Percentiles rank a stretch among this genome's conserved stretches.
phyloP scores from a whole-genome alignment of 2,797 vertebrate species.

The Lagodon rhomboides region DNA sequence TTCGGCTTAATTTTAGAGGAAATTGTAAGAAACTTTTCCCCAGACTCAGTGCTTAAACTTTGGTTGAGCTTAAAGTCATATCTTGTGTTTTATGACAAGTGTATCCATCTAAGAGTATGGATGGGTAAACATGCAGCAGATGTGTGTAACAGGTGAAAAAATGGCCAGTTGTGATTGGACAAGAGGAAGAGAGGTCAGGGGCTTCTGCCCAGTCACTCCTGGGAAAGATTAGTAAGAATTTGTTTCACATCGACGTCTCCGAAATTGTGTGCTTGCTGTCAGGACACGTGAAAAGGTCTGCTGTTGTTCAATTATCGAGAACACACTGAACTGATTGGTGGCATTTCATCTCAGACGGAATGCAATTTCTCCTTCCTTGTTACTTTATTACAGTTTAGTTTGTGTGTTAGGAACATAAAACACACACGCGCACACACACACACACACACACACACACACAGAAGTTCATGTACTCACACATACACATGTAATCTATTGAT shows the following conservation, averaged over 20 bases:
- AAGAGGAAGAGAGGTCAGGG: not conserved
- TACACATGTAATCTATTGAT: not conserved
- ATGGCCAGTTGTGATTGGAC: not conserved
- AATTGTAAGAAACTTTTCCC: not conserved
- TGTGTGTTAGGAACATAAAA: not conserved
- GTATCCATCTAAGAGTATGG: conserved; percentile 32
- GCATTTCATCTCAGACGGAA: conserved; percentile 41
- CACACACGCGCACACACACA: not conserved
- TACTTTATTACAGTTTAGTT: conserved; percentile 9
- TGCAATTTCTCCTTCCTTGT: conserved; percentile 18
- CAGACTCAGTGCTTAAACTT: conserved; percentile 18
- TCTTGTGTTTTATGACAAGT: conserved; percentile 51
- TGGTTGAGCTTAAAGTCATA: conserved; percentile 13
- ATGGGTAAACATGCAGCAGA: conserved; percentile 36
- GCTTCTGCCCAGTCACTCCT: not conserved
- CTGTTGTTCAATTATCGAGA: conserved; percentile 44
- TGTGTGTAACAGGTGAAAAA: not conserved
- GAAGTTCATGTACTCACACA: not conserved
- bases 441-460: conserved; percentile 2
- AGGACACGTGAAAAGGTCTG: conserved; percentile 32
- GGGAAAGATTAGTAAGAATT: not conserved
- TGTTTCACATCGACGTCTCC: conserved; percentile 14
- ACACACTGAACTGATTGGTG: conserved; percentile 27
- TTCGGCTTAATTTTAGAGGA: not conserved
- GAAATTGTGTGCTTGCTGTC: conserved; percentile 1